Conservation (phyloP, 2,113 vertebrate species). For the Podiceps cristatus region DNA sequence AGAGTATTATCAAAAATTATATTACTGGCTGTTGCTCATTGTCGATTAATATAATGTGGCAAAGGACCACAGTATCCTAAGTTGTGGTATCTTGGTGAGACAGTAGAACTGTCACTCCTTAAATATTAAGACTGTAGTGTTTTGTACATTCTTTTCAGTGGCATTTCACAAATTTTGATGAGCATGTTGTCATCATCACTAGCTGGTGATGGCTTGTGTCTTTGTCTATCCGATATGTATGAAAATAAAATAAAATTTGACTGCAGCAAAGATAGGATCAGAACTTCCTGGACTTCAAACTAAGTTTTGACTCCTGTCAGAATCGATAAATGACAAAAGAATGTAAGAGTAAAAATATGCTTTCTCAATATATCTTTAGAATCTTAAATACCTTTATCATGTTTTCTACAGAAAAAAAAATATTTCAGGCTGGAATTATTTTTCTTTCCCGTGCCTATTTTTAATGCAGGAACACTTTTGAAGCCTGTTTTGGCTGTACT, state of each 20-base stretch:
- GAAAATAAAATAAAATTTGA: not conserved
- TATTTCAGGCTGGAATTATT: not conserved
- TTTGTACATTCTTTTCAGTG: not conserved
- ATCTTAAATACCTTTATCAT: not conserved
- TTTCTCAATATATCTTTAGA: not conserved
- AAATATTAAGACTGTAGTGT: not conserved
- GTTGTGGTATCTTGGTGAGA: not conserved
- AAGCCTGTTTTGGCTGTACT: not conserved
- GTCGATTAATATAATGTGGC: not conserved
- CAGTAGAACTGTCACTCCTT: not conserved
- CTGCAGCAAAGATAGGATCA: not conserved
- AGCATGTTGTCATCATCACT: not conserved
- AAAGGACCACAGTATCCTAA: not conserved
- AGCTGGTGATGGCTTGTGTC: not conserved
- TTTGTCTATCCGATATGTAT: not conserved
- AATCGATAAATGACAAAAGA: not conserved
- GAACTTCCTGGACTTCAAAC: not conserved
- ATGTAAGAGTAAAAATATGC: not conserved
- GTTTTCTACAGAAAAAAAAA: not conserved
- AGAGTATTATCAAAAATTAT: not conserved
- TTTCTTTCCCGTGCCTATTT: not conserved
- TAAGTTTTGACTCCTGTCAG: not conserved
- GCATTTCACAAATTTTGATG: not conserved
- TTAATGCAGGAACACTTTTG: not conserved
- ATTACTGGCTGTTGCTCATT: accelerated